These are phyloP conservation scores for Lepidotrigona ventralis DNA, from an alignment of 1,140 invertebrate species.

Conservation along the genomic window DNA sequence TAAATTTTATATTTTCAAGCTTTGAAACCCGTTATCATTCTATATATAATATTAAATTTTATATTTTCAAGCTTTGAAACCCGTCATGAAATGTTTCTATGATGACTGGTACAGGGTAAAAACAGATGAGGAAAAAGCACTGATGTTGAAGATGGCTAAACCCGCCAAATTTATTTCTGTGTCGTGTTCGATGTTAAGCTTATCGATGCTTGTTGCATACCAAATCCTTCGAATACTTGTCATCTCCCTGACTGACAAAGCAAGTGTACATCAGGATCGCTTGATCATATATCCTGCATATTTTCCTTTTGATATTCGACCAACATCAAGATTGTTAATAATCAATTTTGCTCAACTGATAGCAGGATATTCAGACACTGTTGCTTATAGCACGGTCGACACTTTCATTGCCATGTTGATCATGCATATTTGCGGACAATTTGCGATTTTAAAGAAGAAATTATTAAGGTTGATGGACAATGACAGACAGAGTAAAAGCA, in stretches of 20 bases:
- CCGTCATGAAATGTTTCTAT: constrained; percentile 36
- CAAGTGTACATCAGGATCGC: not conserved
- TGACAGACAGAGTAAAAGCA: not conserved
- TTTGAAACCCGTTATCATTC: not conserved
- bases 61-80: constrained; percentile 12
- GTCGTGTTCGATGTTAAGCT: constrained; percentile 27
- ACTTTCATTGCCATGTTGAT: constrained; percentile 62
- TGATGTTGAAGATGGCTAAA: constrained; percentile 38
- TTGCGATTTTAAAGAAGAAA: constrained; percentile 41
- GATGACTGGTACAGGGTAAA: constrained; percentile 13
- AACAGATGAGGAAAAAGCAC: not conserved
- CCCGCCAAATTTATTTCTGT: constrained; percentile 15
- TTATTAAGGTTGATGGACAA: constrained; percentile 32
- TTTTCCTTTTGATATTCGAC: constrained; percentile 52
- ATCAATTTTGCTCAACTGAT: constrained; percentile 53
- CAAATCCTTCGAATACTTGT: not conserved
- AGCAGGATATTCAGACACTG: constrained; percentile 33
- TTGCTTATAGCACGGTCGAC: constrained; percentile 53
- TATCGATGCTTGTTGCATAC: constrained; percentile 18
- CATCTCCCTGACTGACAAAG: constrained; percentile 14
- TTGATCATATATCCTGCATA: constrained; percentile 49
- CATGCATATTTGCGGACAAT: constrained; percentile 58
- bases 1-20: not conserved
- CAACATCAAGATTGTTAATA: constrained; percentile 27
- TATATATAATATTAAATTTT: no score